These are phyloP conservation scores for Eubasilissa regina DNA, from an alignment of 1,140 invertebrate species.

Conservation along the genomic window DNA sequence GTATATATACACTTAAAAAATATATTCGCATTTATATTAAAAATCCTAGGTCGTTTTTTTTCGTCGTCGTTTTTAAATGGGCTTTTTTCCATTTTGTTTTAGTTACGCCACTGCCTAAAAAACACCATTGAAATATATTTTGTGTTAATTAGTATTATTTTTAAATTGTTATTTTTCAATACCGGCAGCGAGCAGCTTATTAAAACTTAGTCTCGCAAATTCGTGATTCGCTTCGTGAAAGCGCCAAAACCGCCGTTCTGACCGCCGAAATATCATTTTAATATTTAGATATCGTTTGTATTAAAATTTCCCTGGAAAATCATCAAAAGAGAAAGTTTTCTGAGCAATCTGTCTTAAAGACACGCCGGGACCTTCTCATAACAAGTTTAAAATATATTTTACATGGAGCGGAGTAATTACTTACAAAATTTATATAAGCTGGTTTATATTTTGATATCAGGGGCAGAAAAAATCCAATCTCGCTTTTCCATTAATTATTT, in stretches of 20 bases:
- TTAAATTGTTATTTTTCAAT: background rate
- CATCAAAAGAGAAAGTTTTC: conserved; percentile 58
- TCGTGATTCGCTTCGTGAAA: conserved; percentile 29
- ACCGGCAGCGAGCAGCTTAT: conserved; percentile 24
- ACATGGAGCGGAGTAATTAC: conserved; percentile 61
- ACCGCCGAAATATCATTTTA: conserved; percentile 43
- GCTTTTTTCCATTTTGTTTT: too few relatives aligned
- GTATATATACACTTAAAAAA: too few relatives aligned
- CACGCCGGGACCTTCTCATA: conserved; percentile 54
- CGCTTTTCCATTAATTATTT: conserved; percentile 73
- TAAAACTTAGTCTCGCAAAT: conserved; percentile 31
- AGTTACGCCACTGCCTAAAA: too few relatives aligned
- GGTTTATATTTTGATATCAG: conserved; percentile 61
- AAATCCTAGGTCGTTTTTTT: too few relatives aligned
- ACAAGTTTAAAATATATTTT: conserved; percentile 61
- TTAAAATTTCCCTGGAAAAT: conserved; percentile 56
- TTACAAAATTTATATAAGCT: conserved; percentile 61
- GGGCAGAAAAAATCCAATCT: conserved; percentile 70
- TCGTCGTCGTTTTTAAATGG: too few relatives aligned
- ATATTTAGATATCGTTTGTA: conserved; percentile 53
- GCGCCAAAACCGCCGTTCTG: conserved; percentile 9
- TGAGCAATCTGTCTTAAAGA: conserved; percentile 55
- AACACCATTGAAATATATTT: too few relatives aligned
- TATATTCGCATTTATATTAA: too few relatives aligned
- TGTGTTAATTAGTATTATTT: too few relatives aligned